Conservation (phyloP, 1,140 invertebrate genomes). For the Papilio helenus region DNA sequence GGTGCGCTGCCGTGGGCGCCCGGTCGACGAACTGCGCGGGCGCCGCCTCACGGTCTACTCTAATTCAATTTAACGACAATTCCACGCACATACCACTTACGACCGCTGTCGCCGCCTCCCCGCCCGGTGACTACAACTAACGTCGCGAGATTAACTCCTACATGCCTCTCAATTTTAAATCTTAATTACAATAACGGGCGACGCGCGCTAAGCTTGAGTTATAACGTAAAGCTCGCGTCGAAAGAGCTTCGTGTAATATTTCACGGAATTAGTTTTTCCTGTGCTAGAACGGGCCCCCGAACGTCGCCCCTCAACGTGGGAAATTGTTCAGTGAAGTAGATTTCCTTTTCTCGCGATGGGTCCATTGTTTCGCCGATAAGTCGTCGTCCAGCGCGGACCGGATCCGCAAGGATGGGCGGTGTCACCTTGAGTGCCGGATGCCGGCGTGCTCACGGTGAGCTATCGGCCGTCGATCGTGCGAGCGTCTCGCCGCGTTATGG, state of each 20-base stretch:
- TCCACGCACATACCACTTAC: slow-evolving; percentile 57
- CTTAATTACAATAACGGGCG: slow-evolving; percentile 38
- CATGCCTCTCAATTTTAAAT: slow-evolving; percentile 48
- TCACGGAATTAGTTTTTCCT: slow-evolving; percentile 28
- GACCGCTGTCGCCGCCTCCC: slow-evolving; percentile 59
- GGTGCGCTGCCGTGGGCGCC: slow-evolving; percentile 69
- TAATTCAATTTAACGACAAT: slow-evolving; percentile 79
- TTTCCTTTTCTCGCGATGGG: slow-evolving; percentile 34
- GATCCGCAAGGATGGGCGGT: slow-evolving; percentile 75
- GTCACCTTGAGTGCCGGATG: slow-evolving; percentile 81
- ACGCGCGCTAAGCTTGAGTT: slow-evolving; percentile 34
- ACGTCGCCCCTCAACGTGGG: slow-evolving; percentile 13
- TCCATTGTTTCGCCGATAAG: slow-evolving; percentile 44
- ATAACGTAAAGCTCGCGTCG: slow-evolving; percentile 26
- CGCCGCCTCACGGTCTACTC: slow-evolving; percentile 67
- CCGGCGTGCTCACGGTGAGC: slow-evolving; percentile 68
- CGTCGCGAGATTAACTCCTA: slow-evolving; percentile 46
- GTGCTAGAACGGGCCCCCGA: background rate
- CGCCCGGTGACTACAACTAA: slow-evolving; percentile 51
- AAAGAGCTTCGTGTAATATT: slow-evolving; percentile 27
- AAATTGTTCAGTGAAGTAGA: slow-evolving; percentile 36
- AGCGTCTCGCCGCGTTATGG: slow-evolving; percentile 75
- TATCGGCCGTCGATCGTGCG: slow-evolving; percentile 79
- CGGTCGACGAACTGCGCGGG: slow-evolving; percentile 80
- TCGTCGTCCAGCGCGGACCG: slow-evolving; percentile 51